Percentiles rank a stretch among this genome's conserved stretches.
phyloP scores from a whole-genome alignment of 1,140 invertebrate species.

The Lasaia peninsularis region DNA sequence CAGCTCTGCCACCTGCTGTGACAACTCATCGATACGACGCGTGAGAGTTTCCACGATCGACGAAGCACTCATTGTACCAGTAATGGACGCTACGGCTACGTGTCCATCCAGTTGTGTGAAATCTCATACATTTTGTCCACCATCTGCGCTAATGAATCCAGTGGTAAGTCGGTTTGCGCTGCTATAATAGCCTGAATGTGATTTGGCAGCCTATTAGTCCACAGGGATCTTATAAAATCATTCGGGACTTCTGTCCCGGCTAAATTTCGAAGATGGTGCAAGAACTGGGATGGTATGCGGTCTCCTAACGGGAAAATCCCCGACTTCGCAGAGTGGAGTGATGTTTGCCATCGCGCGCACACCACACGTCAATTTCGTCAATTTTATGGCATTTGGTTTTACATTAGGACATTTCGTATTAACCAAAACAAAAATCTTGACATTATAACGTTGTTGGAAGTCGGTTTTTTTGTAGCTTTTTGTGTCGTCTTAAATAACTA shows the following conservation, averaged over 20 bases:
- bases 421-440: too few relatives aligned
- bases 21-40: slow-evolving; percentile 13
- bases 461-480: too few relatives aligned
- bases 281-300: slow-evolving; percentile 34
- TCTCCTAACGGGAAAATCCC: too few relatives aligned
- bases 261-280: slow-evolving; percentile 25
- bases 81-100: slow-evolving; percentile 11
- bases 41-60: slow-evolving; percentile 5
- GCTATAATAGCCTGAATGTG: slow-evolving; percentile 24
- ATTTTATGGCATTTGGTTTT: too few relatives aligned
- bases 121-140: slow-evolving; percentile 24
- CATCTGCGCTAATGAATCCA: slow-evolving; percentile 17
- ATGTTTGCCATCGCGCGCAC: too few relatives aligned
- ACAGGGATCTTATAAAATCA: slow-evolving; percentile 27
- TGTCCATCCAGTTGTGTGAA: slow-evolving; percentile 2
- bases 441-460: too few relatives aligned
- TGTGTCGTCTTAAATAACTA: too few relatives aligned
- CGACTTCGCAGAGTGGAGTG: too few relatives aligned
- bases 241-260: slow-evolving; percentile 30
- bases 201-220: slow-evolving; percentile 18
- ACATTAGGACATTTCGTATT: too few relatives aligned
- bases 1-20: slow-evolving; percentile 17
- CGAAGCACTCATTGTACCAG: neutral
- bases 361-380: too few relatives aligned
- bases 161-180: slow-evolving; percentile 13